phyloP scores from a whole-genome alignment of 2,888 invertebrate genomes.

The Drosophila paranaensis region DNA sequence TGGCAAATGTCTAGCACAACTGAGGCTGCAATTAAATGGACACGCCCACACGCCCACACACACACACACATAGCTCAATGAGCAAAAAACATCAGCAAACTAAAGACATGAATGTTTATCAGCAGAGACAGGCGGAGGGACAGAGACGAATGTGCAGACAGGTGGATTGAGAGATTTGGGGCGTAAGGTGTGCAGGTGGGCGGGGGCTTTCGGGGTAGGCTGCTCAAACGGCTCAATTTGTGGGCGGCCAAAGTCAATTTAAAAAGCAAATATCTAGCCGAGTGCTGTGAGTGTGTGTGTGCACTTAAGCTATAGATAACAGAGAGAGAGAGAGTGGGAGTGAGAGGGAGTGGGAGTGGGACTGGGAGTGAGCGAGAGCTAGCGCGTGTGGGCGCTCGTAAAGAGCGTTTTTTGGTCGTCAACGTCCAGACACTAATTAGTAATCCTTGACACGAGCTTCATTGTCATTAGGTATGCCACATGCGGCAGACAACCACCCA shows the following conservation, averaged over 20 bases:
- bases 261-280: conserved; percentile 66
- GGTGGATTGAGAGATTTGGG: not conserved
- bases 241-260: conserved; percentile 72
- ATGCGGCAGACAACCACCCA: conserved; percentile 53
- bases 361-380: not conserved
- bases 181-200: not conserved
- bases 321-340: not conserved
- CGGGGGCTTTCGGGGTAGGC: not conserved
- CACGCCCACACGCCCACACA: conserved; percentile 28
- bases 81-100: conserved; percentile 51
- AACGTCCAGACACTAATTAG: conserved; percentile 80
- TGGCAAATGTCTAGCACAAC: conserved; percentile 16
- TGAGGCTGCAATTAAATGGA: conserved; percentile 55
- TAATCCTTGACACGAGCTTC: conserved; percentile 79
- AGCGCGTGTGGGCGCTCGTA: conserved; percentile 11
- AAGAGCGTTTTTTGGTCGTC: conserved; percentile 54
- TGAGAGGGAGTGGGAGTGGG: not conserved
- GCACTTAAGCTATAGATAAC: conserved; percentile 57
- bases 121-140: conserved; percentile 27
- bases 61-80: not conserved
- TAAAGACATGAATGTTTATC: conserved; percentile 63
- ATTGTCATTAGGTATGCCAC: conserved; percentile 76
- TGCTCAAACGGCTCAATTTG: conserved; percentile 66
- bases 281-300: conserved; percentile 3
- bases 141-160: conserved; percentile 9